phyloP scores from a whole-genome alignment of 1,140 invertebrate species.

The Drosophila novamexicana region DNA sequence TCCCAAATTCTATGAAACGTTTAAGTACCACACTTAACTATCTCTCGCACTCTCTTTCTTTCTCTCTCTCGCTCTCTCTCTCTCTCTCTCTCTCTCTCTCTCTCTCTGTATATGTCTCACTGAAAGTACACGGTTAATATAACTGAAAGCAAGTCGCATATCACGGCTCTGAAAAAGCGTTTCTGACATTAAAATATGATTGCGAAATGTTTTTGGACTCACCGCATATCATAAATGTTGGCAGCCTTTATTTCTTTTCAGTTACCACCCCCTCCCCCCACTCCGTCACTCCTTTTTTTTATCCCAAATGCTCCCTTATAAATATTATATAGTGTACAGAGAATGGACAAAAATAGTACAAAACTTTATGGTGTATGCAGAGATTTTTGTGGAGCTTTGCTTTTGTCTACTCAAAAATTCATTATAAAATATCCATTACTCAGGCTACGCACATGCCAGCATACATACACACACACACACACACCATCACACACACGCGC shows the following conservation, averaged over 20 bases:
- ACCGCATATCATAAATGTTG: slow-evolving; percentile 34
- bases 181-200: slow-evolving; percentile 21
- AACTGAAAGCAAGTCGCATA: neutral
- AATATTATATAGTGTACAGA: slow-evolving; percentile 27
- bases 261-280: too few relatives aligned
- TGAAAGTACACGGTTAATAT: neutral
- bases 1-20: neutral
- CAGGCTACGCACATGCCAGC: slow-evolving; percentile 34
- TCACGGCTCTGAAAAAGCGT: neutral
- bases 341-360: slow-evolving; percentile 14
- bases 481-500: neutral
- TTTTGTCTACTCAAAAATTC: slow-evolving; percentile 58
- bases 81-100: too few relatives aligned
- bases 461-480: neutral
- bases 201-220: slow-evolving; percentile 12
- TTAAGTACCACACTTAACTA: slow-evolving; percentile 5
- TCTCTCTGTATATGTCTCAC: neutral
- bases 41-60: too few relatives aligned
- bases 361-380: slow-evolving; percentile 28
- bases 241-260: neutral
- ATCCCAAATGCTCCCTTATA: slow-evolving; percentile 2
- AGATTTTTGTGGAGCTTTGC: slow-evolving; percentile 35
- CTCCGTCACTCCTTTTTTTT: neutral
- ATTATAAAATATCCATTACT: slow-evolving; percentile 76
- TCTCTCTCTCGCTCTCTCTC: too few relatives aligned